Evolutionary conservation across 2,113 vertebrate genomes (phyloP).

Genomic region (Protobothrops mucrosquamatus): DNA sequence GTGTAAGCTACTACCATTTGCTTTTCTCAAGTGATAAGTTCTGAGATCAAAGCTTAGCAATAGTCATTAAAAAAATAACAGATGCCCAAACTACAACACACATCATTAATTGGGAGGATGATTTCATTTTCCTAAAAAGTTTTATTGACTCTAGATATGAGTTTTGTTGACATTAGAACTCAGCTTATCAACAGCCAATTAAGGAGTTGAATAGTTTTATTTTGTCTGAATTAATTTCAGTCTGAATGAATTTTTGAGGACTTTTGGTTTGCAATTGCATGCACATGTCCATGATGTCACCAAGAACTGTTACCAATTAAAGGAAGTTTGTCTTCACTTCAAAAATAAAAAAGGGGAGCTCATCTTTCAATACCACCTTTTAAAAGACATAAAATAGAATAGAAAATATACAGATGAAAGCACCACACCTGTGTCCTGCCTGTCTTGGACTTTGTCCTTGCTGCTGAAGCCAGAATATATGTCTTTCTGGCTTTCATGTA

Average conservation of each 20-base stretch:
- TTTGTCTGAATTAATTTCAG: not conserved
- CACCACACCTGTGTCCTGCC: not conserved
- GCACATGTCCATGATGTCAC: not conserved
- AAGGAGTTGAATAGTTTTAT: not conserved
- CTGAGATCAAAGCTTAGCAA: not conserved
- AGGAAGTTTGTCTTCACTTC: not conserved
- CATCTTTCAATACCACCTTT: not conserved
- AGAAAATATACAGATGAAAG: not conserved
- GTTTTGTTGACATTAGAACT: not conserved
- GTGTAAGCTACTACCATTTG: not conserved
- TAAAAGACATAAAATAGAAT: not conserved
- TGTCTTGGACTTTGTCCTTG: not conserved
- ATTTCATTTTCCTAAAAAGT: not conserved
- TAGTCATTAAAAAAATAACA: not conserved
- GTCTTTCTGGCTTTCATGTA: not conserved
- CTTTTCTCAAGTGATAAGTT: not conserved
- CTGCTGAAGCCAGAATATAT: not conserved
- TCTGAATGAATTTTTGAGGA: not conserved
- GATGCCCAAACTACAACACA: not conserved
- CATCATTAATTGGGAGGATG: not conserved
- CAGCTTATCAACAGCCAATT: not conserved
- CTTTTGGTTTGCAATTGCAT: not conserved
- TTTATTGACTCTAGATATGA: not conserved
- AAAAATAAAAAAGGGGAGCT: not conserved
- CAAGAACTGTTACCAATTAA: not conserved